Percentiles rank a stretch among this genome's conserved stretches.
phyloP scores from a whole-genome alignment of 2,113 vertebrate genomes.

The human (Homo sapiens) region GRCh38 chr14:104206001-104206500 shows the following conservation, averaged over 20 bases:
- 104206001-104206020: accelerated
- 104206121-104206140: accelerated
- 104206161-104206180: background rate
- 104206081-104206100: background rate
- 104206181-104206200: background rate
- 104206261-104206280: background rate
- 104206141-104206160: background rate
- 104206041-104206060: background rate
- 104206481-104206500: slow-evolving; percentile 58
- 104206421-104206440: background rate
- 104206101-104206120: background rate
- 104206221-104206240: background rate
- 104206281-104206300: too few species aligned
- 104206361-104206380: background rate
- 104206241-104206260: accelerated
- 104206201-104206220: background rate
- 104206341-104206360: background rate
- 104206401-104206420: background rate
- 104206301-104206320: background rate
- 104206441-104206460: background rate
- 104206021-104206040: background rate
- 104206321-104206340: accelerated
- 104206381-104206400: accelerated
- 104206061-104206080: too few species aligned
- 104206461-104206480: slow-evolving; percentile 3